Base-by-base conservation (phyloP, 2,797 vertebrate genomes). In the Hyperoplus lanceolatus region DNA sequence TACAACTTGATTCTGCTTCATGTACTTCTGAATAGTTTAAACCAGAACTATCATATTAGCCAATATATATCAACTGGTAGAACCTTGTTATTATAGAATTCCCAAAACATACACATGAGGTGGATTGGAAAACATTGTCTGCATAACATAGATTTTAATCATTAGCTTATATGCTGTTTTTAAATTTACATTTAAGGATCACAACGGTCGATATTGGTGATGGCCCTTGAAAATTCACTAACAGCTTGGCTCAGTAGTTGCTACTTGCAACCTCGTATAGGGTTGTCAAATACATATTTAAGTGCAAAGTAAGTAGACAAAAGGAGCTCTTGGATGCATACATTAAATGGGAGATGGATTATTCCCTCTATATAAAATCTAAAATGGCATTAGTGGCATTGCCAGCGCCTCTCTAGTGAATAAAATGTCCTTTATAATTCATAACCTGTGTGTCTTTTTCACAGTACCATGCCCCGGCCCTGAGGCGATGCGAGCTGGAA, bases 401-500 rank as follows among this genome's bases (percentile, higher is more conserved):
- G n/a, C 46, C 5, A 13, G 38, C 16, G 49, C 13, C 45, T 67
- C n/a, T 36, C 45, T 4, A 13, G 14, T 53, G 16, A 68, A n/a
- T 59, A 5, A 29, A 29, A 29, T 29, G 13, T 39, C 6, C 43
- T 54, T 48, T 41, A 15, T 38, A 4, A 29, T 61, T 63, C 5
- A 39, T 36, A 39, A 7, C 36, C 8, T 65, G 5, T 71, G 5
- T 83, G 66, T 67, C 70, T 29, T 29, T 29, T 60, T 79, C 41
- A 57, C 90, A 92, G 89, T 65, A 18, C 58, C 75, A 50, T 66
- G 75, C 79, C 78, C 93, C 93, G 92, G 82, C 75, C 81, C 68
- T 82, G 54, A 93, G 86, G 81, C 91, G 79, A 88, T 94, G 89
- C 94, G 83, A 88, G 53, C 43, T 29, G 84, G 69, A 77, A 80